A percentile compares a stretch with the other conserved stretches of the same genome.
Evolutionary conservation across 2,888 invertebrate species (phyloP).

Genomic region (Diadegma fenestrale): DNA sequence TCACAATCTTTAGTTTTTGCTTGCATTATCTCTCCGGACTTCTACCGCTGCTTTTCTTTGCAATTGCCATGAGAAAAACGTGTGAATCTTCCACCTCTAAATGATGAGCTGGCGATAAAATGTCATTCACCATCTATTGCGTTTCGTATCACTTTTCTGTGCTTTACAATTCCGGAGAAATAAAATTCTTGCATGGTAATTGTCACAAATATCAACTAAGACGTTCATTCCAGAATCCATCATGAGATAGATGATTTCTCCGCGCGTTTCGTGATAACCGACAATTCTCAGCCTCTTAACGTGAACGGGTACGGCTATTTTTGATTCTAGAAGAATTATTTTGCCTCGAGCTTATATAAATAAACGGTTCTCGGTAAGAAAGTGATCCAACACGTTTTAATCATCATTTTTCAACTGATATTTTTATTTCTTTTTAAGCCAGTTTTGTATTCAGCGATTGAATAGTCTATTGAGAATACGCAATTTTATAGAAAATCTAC

Average conservation of each 20-base stretch:
- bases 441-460: not conserved
- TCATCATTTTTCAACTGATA: not conserved
- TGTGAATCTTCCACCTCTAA: conserved; percentile 35
- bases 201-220: not conserved
- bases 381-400: not conserved
- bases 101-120: conserved; percentile 18
- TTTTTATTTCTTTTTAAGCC: not conserved
- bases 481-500: not conserved
- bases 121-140: conserved; percentile 9
- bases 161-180: not conserved
- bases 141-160: conserved; percentile 34
- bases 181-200: not conserved
- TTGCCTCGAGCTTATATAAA: not conserved
- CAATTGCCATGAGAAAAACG: conserved; percentile 53
- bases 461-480: not conserved
- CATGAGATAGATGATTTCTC: not conserved
- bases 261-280: not conserved
- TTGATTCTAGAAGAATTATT: not conserved
- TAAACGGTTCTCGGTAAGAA: not conserved
- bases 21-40: conserved; percentile 28
- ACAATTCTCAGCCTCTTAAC: not conserved
- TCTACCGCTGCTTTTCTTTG: conserved; percentile 6
- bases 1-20: not conserved
- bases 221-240: not conserved
- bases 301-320: not conserved